Percentiles rank a stretch among this genome's conserved stretches.
Conservation (phyloP, 2,113 vertebrate species). For the Aphelocoma coerulescens region DNA sequence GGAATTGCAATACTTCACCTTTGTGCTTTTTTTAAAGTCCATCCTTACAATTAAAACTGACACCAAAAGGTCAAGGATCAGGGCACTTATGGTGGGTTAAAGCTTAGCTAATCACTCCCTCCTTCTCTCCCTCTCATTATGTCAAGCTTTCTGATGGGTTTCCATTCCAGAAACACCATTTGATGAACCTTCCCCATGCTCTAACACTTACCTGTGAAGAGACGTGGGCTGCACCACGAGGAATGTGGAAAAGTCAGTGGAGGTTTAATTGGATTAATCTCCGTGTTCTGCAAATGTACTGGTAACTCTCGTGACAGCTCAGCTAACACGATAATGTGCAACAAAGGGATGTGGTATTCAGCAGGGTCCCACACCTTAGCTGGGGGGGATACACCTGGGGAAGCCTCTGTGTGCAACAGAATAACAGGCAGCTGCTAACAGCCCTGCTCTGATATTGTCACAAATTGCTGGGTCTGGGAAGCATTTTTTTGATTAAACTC, state of each 20-base stretch:
- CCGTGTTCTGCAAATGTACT: conserved; percentile 21
- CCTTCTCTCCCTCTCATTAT: background rate
- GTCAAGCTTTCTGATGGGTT: background rate
- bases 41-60: background rate
- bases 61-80: background rate
- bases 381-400: conserved; percentile 79
- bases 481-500: conserved; percentile 29
- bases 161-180: background rate
- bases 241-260: conserved; percentile 74
- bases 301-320: conserved; percentile 70
- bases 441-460: conserved; percentile 44
- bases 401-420: conserved; percentile 36
- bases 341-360: conserved; percentile 66
- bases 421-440: conserved; percentile 63
- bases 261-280: conserved; percentile 80
- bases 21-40: background rate
- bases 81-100: background rate
- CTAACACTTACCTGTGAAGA: background rate
- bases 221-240: conserved; percentile 24
- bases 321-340: conserved; percentile 59
- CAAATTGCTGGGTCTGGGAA: conserved; percentile 8
- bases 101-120: background rate
- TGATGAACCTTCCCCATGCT: background rate
- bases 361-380: conserved; percentile 69
- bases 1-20: background rate